phyloP scores from a whole-genome alignment of 2,888 invertebrate genomes.

The Acleris cristana region DNA sequence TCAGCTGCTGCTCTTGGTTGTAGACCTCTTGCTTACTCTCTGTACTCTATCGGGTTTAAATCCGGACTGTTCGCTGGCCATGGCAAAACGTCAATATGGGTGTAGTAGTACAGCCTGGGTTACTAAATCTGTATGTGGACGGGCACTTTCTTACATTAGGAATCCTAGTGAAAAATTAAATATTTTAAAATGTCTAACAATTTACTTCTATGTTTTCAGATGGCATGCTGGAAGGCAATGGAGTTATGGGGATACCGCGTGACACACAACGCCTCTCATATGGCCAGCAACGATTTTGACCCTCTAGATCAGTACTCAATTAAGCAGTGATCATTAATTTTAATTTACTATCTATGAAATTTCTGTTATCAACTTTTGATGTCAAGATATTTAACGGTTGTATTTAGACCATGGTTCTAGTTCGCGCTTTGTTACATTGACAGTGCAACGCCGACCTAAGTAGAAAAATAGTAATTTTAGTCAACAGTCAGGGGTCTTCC shows the following conservation, averaged over 20 bases:
- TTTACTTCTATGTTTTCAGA: conserved; percentile 71
- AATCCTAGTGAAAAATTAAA: background rate
- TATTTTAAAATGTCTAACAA: too few relatives aligned
- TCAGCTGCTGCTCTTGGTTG: too few relatives aligned
- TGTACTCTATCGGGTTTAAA: too few relatives aligned
- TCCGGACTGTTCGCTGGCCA: too few relatives aligned
- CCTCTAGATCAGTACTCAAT: conserved; percentile 70
- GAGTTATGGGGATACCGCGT: conserved; percentile 91
- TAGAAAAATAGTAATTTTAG: background rate
- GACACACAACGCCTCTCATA: conserved; percentile 79
- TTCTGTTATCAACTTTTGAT: background rate
- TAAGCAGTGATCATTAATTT: conserved; percentile 50
- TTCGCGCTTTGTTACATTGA: background rate
- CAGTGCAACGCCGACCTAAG: background rate
- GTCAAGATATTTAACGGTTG: background rate
- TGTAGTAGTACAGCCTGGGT: too few relatives aligned
- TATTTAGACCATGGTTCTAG: background rate
- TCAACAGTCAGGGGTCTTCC: background rate
- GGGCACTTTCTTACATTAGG: too few relatives aligned
- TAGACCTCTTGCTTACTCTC: too few relatives aligned
- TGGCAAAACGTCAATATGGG: too few relatives aligned
- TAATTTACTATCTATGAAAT: background rate
- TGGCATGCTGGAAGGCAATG: conserved; percentile 90
- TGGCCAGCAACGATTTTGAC: conserved; percentile 73
- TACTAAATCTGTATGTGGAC: too few relatives aligned